Percentiles rank a stretch among this genome's conserved stretches.
phyloP scores from a whole-genome alignment of 2,888 invertebrate species.

The Idaea straminata region DNA sequence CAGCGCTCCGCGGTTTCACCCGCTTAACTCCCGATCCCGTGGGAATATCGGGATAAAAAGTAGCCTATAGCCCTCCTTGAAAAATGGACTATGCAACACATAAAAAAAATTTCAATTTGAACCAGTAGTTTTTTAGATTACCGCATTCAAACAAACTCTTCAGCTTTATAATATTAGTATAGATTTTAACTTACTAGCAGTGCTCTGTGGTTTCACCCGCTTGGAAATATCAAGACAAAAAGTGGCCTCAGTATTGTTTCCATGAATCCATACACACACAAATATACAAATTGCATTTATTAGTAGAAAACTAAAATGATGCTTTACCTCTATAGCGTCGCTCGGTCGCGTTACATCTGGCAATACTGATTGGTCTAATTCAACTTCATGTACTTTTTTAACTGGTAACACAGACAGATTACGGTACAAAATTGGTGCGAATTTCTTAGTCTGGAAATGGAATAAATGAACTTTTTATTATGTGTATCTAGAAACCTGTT shows the following conservation, averaged over 20 bases:
- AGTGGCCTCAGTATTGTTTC: too few relatives aligned
- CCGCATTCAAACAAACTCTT: too few relatives aligned
- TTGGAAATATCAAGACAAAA: too few relatives aligned
- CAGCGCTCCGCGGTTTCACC: neutral
- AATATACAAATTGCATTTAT: neutral
- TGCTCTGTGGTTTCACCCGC: neutral
- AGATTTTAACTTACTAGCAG: too few relatives aligned
- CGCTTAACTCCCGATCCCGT: too few relatives aligned
- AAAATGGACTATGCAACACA: too few relatives aligned
- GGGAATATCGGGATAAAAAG: too few relatives aligned
- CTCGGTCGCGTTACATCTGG: constrained; percentile 41
- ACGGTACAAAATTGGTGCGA: constrained; percentile 42
- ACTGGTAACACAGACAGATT: constrained; percentile 41
- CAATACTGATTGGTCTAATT: constrained; percentile 49
- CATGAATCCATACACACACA: neutral
- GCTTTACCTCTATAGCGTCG: constrained; percentile 56
- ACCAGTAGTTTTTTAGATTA: too few relatives aligned
- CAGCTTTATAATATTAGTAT: too few relatives aligned
- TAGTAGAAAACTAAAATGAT: neutral
- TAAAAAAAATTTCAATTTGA: too few relatives aligned
- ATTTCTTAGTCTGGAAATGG: constrained; percentile 43
- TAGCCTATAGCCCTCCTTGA: too few relatives aligned
- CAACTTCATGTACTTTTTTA: constrained; percentile 50
- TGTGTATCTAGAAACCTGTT: too few relatives aligned
- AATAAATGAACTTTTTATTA: neutral